Conservation (phyloP, 2,888 invertebrate species). For the Amphipyra berbera region DNA sequence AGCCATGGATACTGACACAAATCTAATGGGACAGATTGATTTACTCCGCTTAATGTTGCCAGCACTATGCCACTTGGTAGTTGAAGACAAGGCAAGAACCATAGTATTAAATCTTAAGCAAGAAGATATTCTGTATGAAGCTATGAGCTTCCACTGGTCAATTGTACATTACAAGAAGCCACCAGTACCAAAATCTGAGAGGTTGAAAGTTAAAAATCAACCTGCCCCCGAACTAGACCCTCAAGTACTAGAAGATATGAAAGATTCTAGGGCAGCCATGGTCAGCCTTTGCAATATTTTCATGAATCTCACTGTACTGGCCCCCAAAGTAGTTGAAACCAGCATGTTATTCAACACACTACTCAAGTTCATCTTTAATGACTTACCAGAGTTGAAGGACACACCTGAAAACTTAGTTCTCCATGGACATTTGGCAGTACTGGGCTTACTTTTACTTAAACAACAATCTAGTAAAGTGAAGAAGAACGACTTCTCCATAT, state of each 20-base stretch:
- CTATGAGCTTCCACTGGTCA: slow-evolving; percentile 95
- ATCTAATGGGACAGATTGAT: slow-evolving; percentile 91
- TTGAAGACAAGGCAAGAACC: slow-evolving; percentile 96
- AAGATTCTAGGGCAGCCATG: slow-evolving; percentile 95
- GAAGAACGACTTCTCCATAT: slow-evolving; percentile 96
- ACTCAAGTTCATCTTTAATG: slow-evolving; percentile 95
- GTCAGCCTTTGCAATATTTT: slow-evolving; percentile 97
- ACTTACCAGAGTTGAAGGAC: slow-evolving; percentile 95
- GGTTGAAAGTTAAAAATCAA: slow-evolving; percentile 93
- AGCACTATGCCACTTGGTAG: slow-evolving; percentile 96
- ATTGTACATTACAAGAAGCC: slow-evolving; percentile 96
- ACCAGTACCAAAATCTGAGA: slow-evolving; percentile 94
- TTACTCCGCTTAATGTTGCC: slow-evolving; percentile 95
- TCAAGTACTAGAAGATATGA: slow-evolving; percentile 94
- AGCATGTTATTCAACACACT: slow-evolving; percentile 94
- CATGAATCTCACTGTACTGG: slow-evolving; percentile 97
- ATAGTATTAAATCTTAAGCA: slow-evolving; percentile 94
- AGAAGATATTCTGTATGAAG: slow-evolving; percentile 94
- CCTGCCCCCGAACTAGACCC: slow-evolving; percentile 94
- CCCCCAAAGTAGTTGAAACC: slow-evolving; percentile 95
- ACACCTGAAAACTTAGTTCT: slow-evolving; percentile 95
- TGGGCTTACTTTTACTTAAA: slow-evolving; percentile 95
- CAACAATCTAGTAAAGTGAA: slow-evolving; percentile 95
- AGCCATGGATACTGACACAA: slow-evolving; percentile 81
- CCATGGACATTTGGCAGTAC: slow-evolving; percentile 95